Evolutionary conservation across 30 jellyfish, hydroid and myxozoan species (phyloP), one percentile per base, ranked within the genome.

Genomic region (Cassiopea andromeda): DNA sequence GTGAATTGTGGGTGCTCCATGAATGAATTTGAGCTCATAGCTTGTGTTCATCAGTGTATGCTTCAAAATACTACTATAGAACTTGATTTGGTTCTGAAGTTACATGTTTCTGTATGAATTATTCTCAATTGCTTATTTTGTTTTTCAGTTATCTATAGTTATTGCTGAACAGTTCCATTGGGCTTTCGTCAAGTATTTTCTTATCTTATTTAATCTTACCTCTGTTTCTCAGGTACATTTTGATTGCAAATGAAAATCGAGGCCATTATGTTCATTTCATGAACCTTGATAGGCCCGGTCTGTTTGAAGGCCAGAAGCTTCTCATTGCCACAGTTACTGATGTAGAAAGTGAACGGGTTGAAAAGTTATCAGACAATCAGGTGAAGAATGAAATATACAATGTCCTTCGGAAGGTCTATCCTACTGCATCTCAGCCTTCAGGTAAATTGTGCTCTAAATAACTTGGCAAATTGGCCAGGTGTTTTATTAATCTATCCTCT

Each of bases 271-370:
- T 80, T 60, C 92, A 80, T 48, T 82, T 48, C 72, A 84, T 67
- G 59, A 89, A 89, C 79, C 77, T 89, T 57, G 92, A 89, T 49
- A 69, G 92, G 73, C 60, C 91, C 7, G 94, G 92, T 1, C 57
- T 92, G 27, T 85, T 84, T 73, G 90, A 78, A 1, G 93, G 93
- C 58, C 84, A 85, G 77, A 79, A 72, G 60, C 61, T 92, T 38
- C 81, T 92, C 7, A 67, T 85, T 14, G 92, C 90, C 19, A 92
- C 98, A 16, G 92, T 91, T 15, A 84, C 94, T 7, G 97, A 87
- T 17, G 79, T 15, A 2, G 90, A 81, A 43, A 81, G 98, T 73
- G 72, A 16, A 46, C 85, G 93, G 1, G 87, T 80, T 69, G 92
- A 92, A 57, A 78, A 67, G 69, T 80, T 85, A 15, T 78, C 85